Evolutionary conservation across 1,140 invertebrate species (phyloP), one percentile per base, ranked within the genome.

Genomic region (Telenomus remus): DNA sequence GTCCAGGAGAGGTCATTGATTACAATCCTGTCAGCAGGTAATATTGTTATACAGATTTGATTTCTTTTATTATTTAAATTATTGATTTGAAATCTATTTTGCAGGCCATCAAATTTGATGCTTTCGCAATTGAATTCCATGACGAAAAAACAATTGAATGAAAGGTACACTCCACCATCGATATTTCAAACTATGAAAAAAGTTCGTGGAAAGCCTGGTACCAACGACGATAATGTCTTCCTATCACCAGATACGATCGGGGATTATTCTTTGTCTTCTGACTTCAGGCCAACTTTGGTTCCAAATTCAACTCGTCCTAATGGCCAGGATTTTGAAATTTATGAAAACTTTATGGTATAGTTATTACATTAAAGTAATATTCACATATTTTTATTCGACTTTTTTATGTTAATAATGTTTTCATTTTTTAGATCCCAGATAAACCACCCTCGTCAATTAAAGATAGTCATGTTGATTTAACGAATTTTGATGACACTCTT

Each of bases 141-240:
- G 14, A 53, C 27, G 3, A 39, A 65, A 10, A 81, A 80, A 43
- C 56, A 80, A 12, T 78, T 80, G 2, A 83, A 88, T 37, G 80
- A 87, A 0, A 79, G 87, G 19, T 88, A 83, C 44, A 81, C 83
- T 49, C 84, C 86, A 1, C 79, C 83, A 0, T 80, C 84, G 0
- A 69, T 63, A 14, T 84, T 83, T 53, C 81, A 83, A 44, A 35
- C 12, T 74, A 8, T 63, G 64, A 14, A 61, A 12, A 66, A 74
- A 12, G 37, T 55, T 51, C 55, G 46, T 9, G 56, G 63, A 50
- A 61, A 61, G 9, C 39, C 44, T 3, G 43, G 13, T 2, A 35
- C 4, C 0, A 63, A 46, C 27, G 42, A 27, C 7, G 76, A 80
- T 34, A 48, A 59, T 6, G 63, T 50, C 12, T 70, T 78, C 15